Percentiles rank a stretch among this genome's conserved stretches.
phyloP scores from a whole-genome alignment of 2,797 vertebrate species.

The Octomys mimax region DNA sequence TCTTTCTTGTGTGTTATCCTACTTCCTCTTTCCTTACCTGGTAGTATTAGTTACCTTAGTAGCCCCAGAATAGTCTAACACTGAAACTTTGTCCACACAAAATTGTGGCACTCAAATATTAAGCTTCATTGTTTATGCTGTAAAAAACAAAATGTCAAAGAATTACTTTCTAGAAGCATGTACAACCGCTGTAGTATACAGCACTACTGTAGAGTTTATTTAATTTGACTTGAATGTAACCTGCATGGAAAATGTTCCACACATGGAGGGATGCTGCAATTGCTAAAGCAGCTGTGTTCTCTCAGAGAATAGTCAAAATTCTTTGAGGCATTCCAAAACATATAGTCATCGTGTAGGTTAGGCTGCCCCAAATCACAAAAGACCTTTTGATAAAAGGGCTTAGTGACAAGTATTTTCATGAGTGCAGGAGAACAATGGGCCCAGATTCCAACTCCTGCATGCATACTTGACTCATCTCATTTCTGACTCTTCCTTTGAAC shows the following conservation, averaged over 20 bases:
- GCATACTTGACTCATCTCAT: constrained; percentile 60
- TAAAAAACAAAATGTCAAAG: not conserved
- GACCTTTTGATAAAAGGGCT: constrained; percentile 64
- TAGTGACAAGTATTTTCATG: constrained; percentile 60
- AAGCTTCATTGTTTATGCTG: not conserved
- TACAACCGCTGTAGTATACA: constrained; percentile 8
- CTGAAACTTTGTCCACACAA: not conserved
- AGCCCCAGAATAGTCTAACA: not conserved
- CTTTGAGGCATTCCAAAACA: constrained; percentile 73
- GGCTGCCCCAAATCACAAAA: constrained; percentile 71
- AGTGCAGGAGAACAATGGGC: constrained; percentile 40
- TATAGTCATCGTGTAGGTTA: constrained; percentile 58
- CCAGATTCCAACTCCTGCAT: constrained; percentile 19
- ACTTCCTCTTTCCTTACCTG: not conserved
- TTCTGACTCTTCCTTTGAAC: constrained; percentile 57
- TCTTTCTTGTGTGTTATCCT: not conserved
- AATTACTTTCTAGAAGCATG: constrained; percentile 34
- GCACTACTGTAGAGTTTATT: not conserved
- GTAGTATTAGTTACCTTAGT: not conserved
- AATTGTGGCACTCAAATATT: not conserved
- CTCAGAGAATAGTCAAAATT: constrained; percentile 69
- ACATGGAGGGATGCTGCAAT: not conserved
- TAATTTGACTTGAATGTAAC: constrained; percentile 47
- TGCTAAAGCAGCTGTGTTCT: constrained; percentile 60
- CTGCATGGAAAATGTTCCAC: constrained; percentile 39